Base-by-base conservation (phyloP, 2,113 vertebrate species). In the Calypte anna region DNA sequence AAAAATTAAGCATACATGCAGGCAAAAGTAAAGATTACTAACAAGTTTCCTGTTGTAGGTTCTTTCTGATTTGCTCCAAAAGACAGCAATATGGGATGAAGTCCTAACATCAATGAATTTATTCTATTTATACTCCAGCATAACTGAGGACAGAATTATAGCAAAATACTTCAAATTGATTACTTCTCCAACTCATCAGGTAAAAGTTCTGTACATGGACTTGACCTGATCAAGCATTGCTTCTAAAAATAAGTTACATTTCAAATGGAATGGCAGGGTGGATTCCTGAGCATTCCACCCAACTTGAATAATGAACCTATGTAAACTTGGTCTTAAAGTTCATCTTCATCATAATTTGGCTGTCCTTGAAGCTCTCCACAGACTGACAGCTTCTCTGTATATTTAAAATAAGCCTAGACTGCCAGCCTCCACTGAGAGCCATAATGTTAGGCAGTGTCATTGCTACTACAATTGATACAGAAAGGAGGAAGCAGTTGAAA, bases 381-480 rank as follows among this genome's bases (percentile, higher is more conserved):
- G 44, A 78, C 54, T 66, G 94, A 64, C 28, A 82, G 46, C 36
- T 79, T 86, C 57, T 82, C 58, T 76, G 14, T 28, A 12, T 66
- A 43, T 85, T 73, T 76, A 80, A 94, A 91, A 59, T 27, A 70
- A 83, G 64, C 51, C 20, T 87, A 89, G 70, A 89, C 78, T 54
- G 78, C 55, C 70, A 92, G 59, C 46, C 43, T 92, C 66, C 67
- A 76, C 14, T 3, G 14, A 77, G 46, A 51, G 25, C n/a, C 18
- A 55, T 69, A 85, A 92, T 74, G 94, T 55, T 74, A 90, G 31
- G 31, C 19, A 23, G 55, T 94, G 91, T 74, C 55, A 91, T 90
- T 88, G 27, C 63, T 94, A 62, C 67, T 62, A 70, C 59, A 84
- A 33, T n/a, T 70, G 55, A 55, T 55, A 77, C 0, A 7, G 74